A percentile compares a stretch with the other conserved stretches of the same genome.
Conservation (phyloP, 1,140 invertebrate genomes). For the Neodiprion lecontei region DNA sequence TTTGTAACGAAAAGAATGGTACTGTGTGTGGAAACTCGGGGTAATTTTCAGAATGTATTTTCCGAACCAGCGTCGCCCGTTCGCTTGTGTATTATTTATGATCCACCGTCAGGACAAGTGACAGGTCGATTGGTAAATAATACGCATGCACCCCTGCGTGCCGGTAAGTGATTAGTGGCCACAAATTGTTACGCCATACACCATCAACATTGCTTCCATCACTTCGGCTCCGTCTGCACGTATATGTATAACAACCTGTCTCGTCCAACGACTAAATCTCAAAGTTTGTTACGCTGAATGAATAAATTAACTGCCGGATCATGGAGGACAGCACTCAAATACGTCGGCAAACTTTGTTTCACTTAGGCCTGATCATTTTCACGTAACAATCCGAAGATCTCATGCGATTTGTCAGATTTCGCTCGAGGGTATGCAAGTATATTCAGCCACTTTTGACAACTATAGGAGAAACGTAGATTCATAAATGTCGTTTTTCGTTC, state of each 20-base stretch:
- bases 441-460: too few relatives aligned
- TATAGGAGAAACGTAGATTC: too few relatives aligned
- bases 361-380: too few relatives aligned
- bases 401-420: too few relatives aligned
- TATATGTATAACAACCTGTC: background rate
- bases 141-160: background rate
- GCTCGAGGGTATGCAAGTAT: too few relatives aligned
- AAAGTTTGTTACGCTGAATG: too few relatives aligned
- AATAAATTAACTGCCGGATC: too few relatives aligned
- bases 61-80: background rate
- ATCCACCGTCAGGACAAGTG: background rate
- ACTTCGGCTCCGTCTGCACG: background rate
- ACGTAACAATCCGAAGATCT: too few relatives aligned
- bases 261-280: too few relatives aligned
- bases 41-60: background rate
- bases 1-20: background rate
- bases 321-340: too few relatives aligned
- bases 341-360: too few relatives aligned
- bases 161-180: background rate
- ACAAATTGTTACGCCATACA: background rate
- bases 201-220: background rate
- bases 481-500: too few relatives aligned
- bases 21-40: background rate
- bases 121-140: background rate
- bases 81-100: background rate